Percentiles rank a stretch among this genome's conserved stretches.
Conservation (phyloP, 1,140 invertebrate species). For the Euura lappo region DNA sequence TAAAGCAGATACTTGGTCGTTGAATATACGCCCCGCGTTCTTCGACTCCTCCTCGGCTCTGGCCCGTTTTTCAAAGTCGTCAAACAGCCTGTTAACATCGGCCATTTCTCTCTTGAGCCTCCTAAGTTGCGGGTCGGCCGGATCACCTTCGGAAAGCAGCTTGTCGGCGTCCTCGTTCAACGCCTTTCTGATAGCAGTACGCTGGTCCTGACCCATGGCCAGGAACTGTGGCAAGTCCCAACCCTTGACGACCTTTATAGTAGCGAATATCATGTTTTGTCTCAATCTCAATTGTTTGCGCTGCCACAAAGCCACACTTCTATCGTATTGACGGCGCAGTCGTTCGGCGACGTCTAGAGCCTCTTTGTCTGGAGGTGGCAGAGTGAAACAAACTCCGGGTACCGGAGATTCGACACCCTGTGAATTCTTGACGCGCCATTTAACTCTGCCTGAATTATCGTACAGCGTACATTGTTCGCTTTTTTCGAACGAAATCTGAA, state of each 20-base stretch:
- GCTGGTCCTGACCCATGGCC: constrained; percentile 93
- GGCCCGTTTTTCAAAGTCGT: constrained; percentile 89
- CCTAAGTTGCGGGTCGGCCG: constrained; percentile 89
- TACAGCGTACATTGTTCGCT: constrained; percentile 89
- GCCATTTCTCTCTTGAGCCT: constrained; percentile 90
- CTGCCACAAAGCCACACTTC: constrained; percentile 92
- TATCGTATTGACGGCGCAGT: constrained; percentile 85
- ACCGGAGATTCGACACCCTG: constrained; percentile 86
- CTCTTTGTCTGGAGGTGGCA: constrained; percentile 94
- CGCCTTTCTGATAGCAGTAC: constrained; percentile 92
- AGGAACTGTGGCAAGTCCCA: constrained; percentile 95
- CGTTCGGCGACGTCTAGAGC: constrained; percentile 85
- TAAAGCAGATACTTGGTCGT: constrained; percentile 81
- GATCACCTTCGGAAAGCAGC: constrained; percentile 89
- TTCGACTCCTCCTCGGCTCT: constrained; percentile 88
- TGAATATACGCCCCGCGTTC: constrained; percentile 85
- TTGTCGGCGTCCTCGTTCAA: constrained; percentile 98
- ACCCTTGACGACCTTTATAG: constrained; percentile 94
- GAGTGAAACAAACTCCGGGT: constrained; percentile 89
- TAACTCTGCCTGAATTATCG: constrained; percentile 90
- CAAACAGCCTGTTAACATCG: constrained; percentile 94
- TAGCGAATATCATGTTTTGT: constrained; percentile 98
- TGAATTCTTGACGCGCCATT: constrained; percentile 89
- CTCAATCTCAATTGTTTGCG: constrained; percentile 92
- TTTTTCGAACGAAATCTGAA: constrained; percentile 85